Conservation (phyloP, 2,888 invertebrate genomes). For the Acleris laterana region DNA sequence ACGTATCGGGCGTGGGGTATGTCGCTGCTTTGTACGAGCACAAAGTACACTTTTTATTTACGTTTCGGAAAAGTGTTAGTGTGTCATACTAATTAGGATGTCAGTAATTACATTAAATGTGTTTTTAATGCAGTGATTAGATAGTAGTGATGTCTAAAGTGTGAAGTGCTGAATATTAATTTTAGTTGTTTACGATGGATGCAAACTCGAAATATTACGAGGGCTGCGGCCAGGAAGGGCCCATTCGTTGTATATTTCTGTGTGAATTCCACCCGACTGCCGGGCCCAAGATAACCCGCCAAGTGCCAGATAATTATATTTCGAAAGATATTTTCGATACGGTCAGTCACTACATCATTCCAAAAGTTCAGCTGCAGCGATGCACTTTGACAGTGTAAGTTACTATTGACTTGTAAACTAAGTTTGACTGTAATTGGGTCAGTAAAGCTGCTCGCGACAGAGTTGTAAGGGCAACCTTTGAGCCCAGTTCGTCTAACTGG, state of each 20-base stretch:
- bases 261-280: conserved; percentile 91
- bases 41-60: conserved; percentile 49
- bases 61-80: conserved; percentile 48
- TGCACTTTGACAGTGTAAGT: conserved; percentile 92
- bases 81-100: conserved; percentile 44
- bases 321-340: conserved; percentile 93
- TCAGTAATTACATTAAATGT: conserved; percentile 18
- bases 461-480: not conserved
- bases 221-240: conserved; percentile 87
- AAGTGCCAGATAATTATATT: conserved; percentile 91
- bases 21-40: conserved; percentile 38
- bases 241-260: conserved; percentile 90
- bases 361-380: conserved; percentile 91
- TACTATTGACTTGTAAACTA: conserved; percentile 7
- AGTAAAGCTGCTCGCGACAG: not conserved
- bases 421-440: conserved; percentile 6
- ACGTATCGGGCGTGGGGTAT: conserved; percentile 31
- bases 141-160: conserved; percentile 46
- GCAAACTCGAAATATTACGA: conserved; percentile 79
- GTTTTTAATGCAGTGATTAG: conserved; percentile 37
- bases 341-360: conserved; percentile 92
- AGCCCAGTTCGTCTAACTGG: conserved; percentile 3
- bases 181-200: conserved; percentile 68
- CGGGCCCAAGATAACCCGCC: conserved; percentile 91
- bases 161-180: conserved; percentile 41